These are phyloP conservation scores for Coptodon bakossiorum DNA, from an alignment of 2,113 vertebrate genomes.

Conservation along the genomic window DNA sequence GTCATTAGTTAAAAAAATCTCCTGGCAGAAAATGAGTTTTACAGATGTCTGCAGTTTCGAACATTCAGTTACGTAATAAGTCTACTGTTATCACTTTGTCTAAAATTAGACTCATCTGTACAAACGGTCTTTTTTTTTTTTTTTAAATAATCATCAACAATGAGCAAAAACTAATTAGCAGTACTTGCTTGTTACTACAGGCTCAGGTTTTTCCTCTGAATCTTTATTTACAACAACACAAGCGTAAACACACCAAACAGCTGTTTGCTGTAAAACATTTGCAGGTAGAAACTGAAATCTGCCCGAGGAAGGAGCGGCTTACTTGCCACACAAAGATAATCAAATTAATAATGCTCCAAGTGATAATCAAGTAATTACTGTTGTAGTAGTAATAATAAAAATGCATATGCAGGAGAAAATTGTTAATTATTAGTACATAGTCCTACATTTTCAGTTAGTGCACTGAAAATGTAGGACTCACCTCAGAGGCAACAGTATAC, in stretches of 20 bases:
- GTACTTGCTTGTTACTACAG: not conserved
- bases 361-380: not conserved
- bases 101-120: not conserved
- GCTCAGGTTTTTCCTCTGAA: not conserved
- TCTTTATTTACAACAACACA: not conserved
- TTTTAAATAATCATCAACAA: not conserved
- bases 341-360: not conserved
- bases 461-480: not conserved
- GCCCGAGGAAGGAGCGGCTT: not conserved
- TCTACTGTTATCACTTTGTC: not conserved
- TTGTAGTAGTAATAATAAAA: not conserved
- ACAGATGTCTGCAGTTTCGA: not conserved
- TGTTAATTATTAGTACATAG: not conserved
- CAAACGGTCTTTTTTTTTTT: not conserved
- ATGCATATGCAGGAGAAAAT: not conserved
- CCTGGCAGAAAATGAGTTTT: not conserved
- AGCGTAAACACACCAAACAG: not conserved
- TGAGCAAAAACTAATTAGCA: not conserved
- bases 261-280: not conserved
- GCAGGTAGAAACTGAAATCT: not conserved
- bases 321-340: not conserved
- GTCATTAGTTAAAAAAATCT: not conserved
- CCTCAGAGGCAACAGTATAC: not conserved
- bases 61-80: not conserved
- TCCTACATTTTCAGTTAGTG: no score